Evolutionary conservation across 2,888 invertebrate species (phyloP), one percentile per base, ranked within the genome.

Genomic region (Apoderus coryli): DNA sequence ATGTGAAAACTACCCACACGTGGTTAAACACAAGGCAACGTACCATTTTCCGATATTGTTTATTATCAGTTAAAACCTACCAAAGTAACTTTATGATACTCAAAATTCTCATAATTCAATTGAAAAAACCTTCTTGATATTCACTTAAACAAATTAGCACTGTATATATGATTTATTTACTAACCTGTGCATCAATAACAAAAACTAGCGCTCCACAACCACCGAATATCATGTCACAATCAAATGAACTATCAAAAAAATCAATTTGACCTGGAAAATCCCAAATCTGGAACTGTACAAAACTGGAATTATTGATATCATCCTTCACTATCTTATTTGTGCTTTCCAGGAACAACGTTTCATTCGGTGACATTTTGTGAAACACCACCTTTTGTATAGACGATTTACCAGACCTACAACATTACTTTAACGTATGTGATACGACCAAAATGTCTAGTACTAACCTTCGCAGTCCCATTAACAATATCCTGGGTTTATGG

Each of bases 331-430:
- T 90, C 69, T 96, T 92, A 57, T 90, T 93, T 28, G 96, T 99
- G 41, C 93, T 93, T 59, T 98, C 98, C 40, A 98, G 64, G 56
- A 98, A 98, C 31, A 98, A 64, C 1, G 98, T 99, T 63, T 99
- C 98, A 63, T 96, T 98, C 2, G 98, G 98, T 2, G 96, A 93
- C 90, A 99, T 98, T 65, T 99, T 99, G 59, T 98, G 96, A 57
- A 99, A 99, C n/a, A 99, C 98, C 3, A 99, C 98, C 67, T 98
- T 96, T 56, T 95, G 92, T 51, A 98, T 98, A 1, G 96, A 98
- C 29, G 96, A 95, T 60, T 98, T 98, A 27, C 98, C 98, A 50
- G 95, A 95, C 56, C 96, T 86, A 53, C 41, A 71, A 70, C 34
- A 27, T 5, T 22, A 15, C 24, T 15, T 10, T 27, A n/a, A n/a